A percentile compares a stretch with the other conserved stretches of the same genome.
phyloP scores from a whole-genome alignment of 2,113 vertebrate species.

The Pampusana beccarii region DNA sequence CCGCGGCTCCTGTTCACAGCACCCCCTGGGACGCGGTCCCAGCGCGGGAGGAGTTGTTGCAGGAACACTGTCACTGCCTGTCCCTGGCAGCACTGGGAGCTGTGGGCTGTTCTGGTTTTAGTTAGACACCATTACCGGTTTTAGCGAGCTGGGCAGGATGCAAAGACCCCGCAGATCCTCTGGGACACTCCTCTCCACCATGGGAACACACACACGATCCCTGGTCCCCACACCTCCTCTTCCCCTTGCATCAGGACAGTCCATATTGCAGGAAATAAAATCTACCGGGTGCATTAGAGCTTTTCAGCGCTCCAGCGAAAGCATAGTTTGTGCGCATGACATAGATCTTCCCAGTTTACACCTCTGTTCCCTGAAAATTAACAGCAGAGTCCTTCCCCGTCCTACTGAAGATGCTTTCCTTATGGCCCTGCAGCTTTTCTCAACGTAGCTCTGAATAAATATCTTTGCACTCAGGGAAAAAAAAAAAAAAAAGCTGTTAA shows the following conservation, averaged over 20 bases:
- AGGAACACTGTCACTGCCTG: not conserved
- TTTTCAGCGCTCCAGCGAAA: fast-evolving
- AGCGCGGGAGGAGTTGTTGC: not conserved
- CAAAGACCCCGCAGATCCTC: not conserved
- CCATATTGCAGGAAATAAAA: not conserved
- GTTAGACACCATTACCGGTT: not conserved
- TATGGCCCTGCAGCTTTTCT: not conserved
- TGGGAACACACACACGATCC: not conserved
- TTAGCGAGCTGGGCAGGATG: not conserved
- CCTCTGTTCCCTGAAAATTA: not conserved
- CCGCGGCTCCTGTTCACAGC: not conserved
- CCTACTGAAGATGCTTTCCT: not conserved
- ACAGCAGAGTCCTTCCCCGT: not conserved
- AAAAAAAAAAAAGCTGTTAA: not conserved
- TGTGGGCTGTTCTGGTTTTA: not conserved
- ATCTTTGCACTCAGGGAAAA: not conserved
- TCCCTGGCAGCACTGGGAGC: not conserved
- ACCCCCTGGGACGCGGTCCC: fast-evolving
- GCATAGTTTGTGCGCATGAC: fast-evolving
- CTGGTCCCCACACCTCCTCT: fast-evolving
- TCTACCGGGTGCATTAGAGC: fast-evolving
- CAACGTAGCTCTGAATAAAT: not conserved
- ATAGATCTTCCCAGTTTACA: not conserved
- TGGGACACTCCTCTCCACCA: not conserved
- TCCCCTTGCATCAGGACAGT: not conserved